A percentile compares a stretch with the other conserved stretches of the same genome.
Evolutionary conservation across 2,113 vertebrate genomes (phyloP).

Genomic region (Pygoscelis antarcticus): DNA sequence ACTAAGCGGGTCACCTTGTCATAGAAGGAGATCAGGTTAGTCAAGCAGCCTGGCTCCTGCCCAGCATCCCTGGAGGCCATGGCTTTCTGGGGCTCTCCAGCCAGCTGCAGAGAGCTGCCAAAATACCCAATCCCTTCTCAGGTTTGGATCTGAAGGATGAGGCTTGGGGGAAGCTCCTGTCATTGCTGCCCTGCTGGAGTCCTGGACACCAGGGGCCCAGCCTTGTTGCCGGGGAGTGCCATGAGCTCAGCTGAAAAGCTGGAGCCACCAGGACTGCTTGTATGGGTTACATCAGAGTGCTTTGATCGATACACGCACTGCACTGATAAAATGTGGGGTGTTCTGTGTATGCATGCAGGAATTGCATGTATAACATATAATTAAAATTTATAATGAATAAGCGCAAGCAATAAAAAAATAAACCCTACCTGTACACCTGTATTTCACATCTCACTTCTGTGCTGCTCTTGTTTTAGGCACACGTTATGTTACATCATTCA

Average conservation of each 20-base stretch:
- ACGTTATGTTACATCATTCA: neutral
- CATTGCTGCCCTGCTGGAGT: neutral
- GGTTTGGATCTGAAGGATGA: neutral
- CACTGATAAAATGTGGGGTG: neutral
- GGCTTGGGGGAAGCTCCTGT: neutral
- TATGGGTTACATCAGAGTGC: neutral
- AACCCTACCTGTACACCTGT: too few species aligned
- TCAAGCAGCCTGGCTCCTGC: neutral
- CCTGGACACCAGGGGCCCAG: neutral
- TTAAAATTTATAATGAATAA: neutral
- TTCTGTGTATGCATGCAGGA: neutral
- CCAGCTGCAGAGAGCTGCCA: neutral
- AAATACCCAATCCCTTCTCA: neutral
- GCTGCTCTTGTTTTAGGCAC: neutral
- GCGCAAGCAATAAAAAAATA: neutral
- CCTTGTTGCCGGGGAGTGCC: rapidly evolving
- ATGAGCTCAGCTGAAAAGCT: rapidly evolving
- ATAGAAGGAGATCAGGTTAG: too few species aligned
- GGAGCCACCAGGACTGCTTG: neutral
- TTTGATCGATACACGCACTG: neutral
- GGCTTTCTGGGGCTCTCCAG: neutral
- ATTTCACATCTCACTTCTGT: neutral
- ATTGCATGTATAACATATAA: neutral
- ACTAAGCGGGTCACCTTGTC: too few species aligned
- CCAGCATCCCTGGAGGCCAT: too few species aligned